phyloP scores from a whole-genome alignment of 2,113 vertebrate species.

The Urocitellus parryii region DNA sequence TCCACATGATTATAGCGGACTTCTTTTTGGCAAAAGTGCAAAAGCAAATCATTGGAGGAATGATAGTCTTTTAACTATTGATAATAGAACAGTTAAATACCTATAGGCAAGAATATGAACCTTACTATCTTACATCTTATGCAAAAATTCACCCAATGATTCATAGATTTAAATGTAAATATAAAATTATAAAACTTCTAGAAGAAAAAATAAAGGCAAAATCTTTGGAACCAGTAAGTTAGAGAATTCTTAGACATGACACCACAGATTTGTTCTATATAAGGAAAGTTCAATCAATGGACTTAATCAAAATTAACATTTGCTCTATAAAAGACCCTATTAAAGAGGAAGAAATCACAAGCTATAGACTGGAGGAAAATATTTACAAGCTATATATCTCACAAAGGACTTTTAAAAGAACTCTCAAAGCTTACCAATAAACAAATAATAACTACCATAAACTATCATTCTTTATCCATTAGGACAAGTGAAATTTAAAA shows the following conservation, averaged over 20 bases:
- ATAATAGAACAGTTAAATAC: neutral
- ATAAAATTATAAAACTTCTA: slow-evolving; percentile 1
- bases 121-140: neutral
- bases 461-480: neutral
- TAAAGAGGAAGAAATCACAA: neutral
- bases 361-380: neutral
- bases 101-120: neutral
- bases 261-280: neutral
- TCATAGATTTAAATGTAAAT: neutral
- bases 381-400: neutral
- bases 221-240: neutral
- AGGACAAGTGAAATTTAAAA: neutral
- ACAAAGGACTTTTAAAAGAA: neutral
- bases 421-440: neutral
- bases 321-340: neutral
- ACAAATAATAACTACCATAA: neutral
- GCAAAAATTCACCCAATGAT: neutral
- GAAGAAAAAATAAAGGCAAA: neutral
- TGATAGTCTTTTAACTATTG: neutral
- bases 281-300: neutral
- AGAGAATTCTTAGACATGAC: neutral
- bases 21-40: neutral
- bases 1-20: neutral
- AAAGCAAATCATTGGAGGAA: too few relatives aligned
- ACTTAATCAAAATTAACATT: neutral